phyloP scores from a whole-genome alignment of 2,797 vertebrate genomes.

The Hozukius guyotensis region DNA sequence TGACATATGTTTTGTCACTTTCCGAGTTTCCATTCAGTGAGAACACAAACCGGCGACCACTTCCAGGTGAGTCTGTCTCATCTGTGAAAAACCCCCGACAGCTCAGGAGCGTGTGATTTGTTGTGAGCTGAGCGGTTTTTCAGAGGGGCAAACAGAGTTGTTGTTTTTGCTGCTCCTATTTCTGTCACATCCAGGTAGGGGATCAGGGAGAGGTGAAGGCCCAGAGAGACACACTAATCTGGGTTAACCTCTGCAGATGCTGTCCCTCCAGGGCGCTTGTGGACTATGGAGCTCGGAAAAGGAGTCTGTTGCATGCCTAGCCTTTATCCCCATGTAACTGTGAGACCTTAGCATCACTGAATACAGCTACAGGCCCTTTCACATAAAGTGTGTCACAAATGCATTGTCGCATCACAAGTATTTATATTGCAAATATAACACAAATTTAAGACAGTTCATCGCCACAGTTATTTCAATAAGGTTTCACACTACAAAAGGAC shows the following conservation, averaged over 20 bases:
- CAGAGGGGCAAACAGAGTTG: background rate
- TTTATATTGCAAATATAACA: background rate
- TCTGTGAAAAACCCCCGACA: background rate
- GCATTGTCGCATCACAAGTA: background rate
- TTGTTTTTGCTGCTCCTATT: slow-evolving; percentile 16
- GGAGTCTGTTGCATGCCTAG: slow-evolving; percentile 28
- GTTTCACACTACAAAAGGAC: background rate
- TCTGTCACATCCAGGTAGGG: slow-evolving; percentile 77
- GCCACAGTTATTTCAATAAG: background rate
- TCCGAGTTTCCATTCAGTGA: background rate
- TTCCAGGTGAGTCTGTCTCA: slow-evolving; percentile 67
- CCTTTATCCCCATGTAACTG: background rate
- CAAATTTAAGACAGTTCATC: background rate
- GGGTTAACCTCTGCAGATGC: slow-evolving; percentile 73
- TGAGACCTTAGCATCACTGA: background rate
- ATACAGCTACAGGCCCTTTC: background rate
- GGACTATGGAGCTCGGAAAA: slow-evolving; percentile 19
- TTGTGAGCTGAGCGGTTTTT: slow-evolving; percentile 22
- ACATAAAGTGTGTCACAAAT: background rate
- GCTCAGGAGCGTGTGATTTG: slow-evolving; percentile 4
- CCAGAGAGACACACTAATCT: slow-evolving; percentile 67
- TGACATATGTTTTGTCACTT: slow-evolving; percentile 48
- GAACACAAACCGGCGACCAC: slow-evolving; percentile 24
- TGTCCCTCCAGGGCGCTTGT: slow-evolving; percentile 63
- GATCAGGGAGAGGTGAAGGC: slow-evolving; percentile 53